These are phyloP conservation scores for Gonocerus acuteangulatus DNA, from an alignment of 2,888 invertebrate species.

Conservation along the genomic window DNA sequence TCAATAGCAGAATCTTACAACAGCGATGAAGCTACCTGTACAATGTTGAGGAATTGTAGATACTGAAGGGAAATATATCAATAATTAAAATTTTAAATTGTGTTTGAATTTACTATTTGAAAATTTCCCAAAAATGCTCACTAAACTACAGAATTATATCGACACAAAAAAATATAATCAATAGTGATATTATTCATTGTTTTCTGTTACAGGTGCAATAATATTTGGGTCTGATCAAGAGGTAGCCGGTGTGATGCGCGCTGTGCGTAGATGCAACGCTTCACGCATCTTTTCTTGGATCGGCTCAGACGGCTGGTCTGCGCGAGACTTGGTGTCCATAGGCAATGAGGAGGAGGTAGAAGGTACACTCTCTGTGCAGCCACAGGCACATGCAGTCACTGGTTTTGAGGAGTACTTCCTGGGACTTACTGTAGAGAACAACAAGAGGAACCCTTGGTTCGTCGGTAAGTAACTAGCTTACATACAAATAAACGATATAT, in stretches of 20 bases:
- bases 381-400: slow-evolving; percentile 78
- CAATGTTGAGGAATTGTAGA: no score
- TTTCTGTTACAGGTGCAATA: slow-evolving; percentile 65
- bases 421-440: slow-evolving; percentile 72
- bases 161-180: no score
- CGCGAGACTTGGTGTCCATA: slow-evolving; percentile 51
- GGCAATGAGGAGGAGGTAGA: slow-evolving; percentile 85
- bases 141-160: no score
- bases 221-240: slow-evolving; percentile 95
- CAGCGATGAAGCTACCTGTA: no score
- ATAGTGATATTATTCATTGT: not conserved
- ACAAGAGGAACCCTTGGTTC: slow-evolving; percentile 92
- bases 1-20: no score
- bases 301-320: slow-evolving; percentile 94
- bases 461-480: slow-evolving; percentile 57
- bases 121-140: no score
- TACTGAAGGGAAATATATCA: no score
- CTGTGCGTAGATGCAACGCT: slow-evolving; percentile 77
- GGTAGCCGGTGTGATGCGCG: slow-evolving; percentile 90
- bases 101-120: no score
- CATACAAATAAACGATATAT: no score
- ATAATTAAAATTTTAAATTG: no score
- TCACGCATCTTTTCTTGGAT: slow-evolving; percentile 91
- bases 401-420: slow-evolving; percentile 86
- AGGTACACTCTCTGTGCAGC: slow-evolving; percentile 89